Evolutionary conservation across 2,888 invertebrate genomes (phyloP).

Genomic region (Eurois occulta): DNA sequence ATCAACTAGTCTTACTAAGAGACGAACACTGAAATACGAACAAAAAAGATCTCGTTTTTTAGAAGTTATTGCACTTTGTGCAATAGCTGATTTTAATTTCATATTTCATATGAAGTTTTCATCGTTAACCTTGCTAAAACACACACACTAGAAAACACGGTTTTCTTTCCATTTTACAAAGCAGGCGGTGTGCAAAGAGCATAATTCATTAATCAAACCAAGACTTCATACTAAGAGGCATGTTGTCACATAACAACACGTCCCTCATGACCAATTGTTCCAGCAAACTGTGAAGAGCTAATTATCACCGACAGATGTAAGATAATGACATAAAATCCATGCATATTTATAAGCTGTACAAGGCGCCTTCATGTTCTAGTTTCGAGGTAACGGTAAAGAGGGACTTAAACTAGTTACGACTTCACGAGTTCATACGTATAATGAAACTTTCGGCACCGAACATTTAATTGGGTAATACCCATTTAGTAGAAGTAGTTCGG

Average conservation of each 20-base stretch:
- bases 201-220: constrained; percentile 6
- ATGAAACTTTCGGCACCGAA: constrained; percentile 49
- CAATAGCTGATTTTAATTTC: background rate
- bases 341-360: constrained; percentile 41
- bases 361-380: constrained; percentile 34
- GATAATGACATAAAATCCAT: constrained; percentile 53
- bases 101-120: background rate
- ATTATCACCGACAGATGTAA: constrained; percentile 36
- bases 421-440: constrained; percentile 49
- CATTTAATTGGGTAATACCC: constrained; percentile 59
- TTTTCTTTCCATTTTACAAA: background rate
- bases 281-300: constrained; percentile 8
- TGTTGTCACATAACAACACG: constrained; percentile 8
- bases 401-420: constrained; percentile 61
- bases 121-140: background rate
- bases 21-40: background rate
- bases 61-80: background rate
- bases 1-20: background rate
- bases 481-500: constrained; percentile 44
- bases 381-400: constrained; percentile 51
- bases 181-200: background rate
- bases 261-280: constrained; percentile 19
- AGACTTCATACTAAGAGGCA: constrained; percentile 1
- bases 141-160: background rate
- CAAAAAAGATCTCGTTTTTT: no score